Evolutionary conservation across 1,140 invertebrate species (phyloP).

Genomic region (Atta cephalotes): DNA sequence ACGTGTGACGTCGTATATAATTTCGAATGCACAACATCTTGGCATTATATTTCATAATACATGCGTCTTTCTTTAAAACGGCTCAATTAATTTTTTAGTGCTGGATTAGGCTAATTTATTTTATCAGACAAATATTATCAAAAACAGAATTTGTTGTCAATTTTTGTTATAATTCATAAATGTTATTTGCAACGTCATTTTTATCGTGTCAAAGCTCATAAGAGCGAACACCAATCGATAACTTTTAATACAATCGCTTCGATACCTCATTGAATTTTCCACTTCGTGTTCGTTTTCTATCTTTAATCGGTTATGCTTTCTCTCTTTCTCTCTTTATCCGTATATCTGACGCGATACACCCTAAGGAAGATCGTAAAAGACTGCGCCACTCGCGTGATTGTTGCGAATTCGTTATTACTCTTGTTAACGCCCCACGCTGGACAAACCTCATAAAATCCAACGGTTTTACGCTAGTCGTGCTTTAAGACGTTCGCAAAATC

Average conservation of each 20-base stretch:
- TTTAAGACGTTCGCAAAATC: constrained; percentile 62
- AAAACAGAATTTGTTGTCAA: background rate
- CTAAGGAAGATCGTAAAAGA: constrained; percentile 70
- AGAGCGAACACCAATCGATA: constrained; percentile 12
- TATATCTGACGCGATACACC: constrained; percentile 54
- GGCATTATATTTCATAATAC: background rate
- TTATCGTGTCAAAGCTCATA: background rate
- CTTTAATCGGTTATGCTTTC: background rate
- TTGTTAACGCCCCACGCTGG: constrained; percentile 78
- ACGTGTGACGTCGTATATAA: background rate
- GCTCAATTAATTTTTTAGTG: background rate
- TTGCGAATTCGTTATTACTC: constrained; percentile 81
- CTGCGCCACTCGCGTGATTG: constrained; percentile 78
- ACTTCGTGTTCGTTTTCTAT: background rate
- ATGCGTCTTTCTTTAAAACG: background rate
- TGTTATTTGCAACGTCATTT: background rate
- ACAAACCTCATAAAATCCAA: constrained; percentile 79
- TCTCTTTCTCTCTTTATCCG: constrained; percentile 48
- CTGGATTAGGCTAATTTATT: background rate
- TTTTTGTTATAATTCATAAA: background rate
- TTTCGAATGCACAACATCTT: background rate
- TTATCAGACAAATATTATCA: constrained; percentile 8
- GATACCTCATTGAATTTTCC: constrained; percentile 34
- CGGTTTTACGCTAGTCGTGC: constrained; percentile 53
- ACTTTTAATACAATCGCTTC: constrained; percentile 8